Evolutionary conservation across 2,888 invertebrate species (phyloP).

Genomic region (Apamea sordens): DNA sequence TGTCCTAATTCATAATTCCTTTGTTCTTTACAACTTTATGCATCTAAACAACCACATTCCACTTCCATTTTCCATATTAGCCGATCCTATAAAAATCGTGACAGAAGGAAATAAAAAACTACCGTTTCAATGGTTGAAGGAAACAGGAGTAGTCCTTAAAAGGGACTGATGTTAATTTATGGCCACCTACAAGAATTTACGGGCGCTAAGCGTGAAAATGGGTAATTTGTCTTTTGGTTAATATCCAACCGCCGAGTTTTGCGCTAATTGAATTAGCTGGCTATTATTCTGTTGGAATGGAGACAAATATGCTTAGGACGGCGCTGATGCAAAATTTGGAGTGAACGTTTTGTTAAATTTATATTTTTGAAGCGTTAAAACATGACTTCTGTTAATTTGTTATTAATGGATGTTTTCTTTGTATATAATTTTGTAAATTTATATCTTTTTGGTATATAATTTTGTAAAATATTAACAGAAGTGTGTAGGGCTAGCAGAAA

Average conservation of each 20-base stretch:
- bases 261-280: conserved; percentile 83
- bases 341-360: neutral
- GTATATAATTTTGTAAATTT: no score
- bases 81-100: conserved; percentile 62
- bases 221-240: conserved; percentile 85
- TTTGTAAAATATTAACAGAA: neutral
- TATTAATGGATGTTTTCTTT: no score
- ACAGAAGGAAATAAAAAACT: conserved; percentile 57
- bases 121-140: conserved; percentile 44
- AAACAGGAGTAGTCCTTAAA: conserved; percentile 63
- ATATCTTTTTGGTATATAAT: no score
- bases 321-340: conserved; percentile 16
- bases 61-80: conserved; percentile 33
- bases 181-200: conserved; percentile 80
- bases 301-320: conserved; percentile 61
- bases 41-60: conserved; percentile 7
- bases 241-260: conserved; percentile 78
- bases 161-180: conserved; percentile 75
- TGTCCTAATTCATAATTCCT: conserved; percentile 6
- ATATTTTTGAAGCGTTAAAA: neutral
- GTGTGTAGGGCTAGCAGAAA: neutral
- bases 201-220: conserved; percentile 82
- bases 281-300: conserved; percentile 68
- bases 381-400: neutral
- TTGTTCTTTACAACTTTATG: neutral